Base-by-base conservation (phyloP, 2,113 vertebrate genomes). In the Gasterosteus aculeatus region DNA sequence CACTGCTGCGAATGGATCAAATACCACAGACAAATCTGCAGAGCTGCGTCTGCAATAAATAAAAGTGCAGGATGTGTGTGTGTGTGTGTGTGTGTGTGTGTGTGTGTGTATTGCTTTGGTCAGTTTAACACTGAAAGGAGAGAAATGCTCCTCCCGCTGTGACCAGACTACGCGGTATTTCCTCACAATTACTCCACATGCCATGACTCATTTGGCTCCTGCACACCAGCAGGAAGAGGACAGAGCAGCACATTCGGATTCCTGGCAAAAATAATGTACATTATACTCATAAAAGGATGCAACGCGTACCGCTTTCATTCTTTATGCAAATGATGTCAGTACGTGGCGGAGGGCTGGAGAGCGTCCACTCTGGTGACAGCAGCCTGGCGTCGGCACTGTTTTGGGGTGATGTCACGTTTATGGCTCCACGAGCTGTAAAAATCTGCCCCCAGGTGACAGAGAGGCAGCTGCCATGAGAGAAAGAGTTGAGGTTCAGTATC, bases 121-220 rank as follows among this genome's bases (percentile, higher is more conserved):
- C 18, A 51, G 39, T 75, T 38, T 10, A 56, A 57, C 8, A 69
- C 54, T 29, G 53, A 56, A 31, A 64, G 44, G 44, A 79, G 62
- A 71, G 35, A 74, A 31, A 59, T 54, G 19, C 51, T 65, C 19
- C 33, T 60, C 16, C 35, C 46, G 16, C 51, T 61, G 44, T 61
- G 70, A 72, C 51, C 68, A 76, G 64, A 78, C 46, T 54, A 39
- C 69, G 47, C 61, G 67, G 78, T 68, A 78, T 75, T 82, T 77
- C 80, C 73, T 73, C 72, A n/a, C 54, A 69, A 78, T 64, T 82
- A 62, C 38, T 71, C 44, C 60, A 78, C 64, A 56, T 10, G 44
- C 61, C 22, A 7, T 80, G 83, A 84, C 66, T 85, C 81, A 78
- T 69, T 77, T 64, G 38, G 69, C 73, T 51, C 75, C 3, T 31